These are phyloP conservation scores for Anarhynchus alexandrinus DNA, from an alignment of 2,113 vertebrate species.

Conservation along the genomic window DNA sequence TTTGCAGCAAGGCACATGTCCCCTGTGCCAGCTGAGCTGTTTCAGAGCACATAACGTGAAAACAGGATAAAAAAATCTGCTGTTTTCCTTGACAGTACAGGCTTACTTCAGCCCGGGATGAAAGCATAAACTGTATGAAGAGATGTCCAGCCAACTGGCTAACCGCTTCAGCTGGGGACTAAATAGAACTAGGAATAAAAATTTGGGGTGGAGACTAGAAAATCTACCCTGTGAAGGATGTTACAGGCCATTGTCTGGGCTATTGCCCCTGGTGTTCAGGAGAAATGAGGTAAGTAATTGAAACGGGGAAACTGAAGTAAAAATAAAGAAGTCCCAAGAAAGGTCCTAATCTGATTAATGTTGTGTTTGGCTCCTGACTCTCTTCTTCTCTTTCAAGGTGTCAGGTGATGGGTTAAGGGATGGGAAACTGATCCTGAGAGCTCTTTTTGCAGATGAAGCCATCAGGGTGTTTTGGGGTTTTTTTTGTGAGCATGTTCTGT, in stretches of 20 bases:
- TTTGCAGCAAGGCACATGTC: not conserved
- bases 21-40: not conserved
- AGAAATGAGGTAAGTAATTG: slow-evolving; percentile 35
- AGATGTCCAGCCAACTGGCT: slow-evolving; percentile 5
- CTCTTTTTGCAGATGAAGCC: not conserved
- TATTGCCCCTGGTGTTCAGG: not conserved
- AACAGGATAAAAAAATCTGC: not conserved
- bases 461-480: not conserved
- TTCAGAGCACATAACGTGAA: not conserved
- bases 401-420: not conserved
- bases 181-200: not conserved
- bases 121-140: not conserved
- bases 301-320: not conserved
- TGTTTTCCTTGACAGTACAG: not conserved
- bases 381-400: not conserved
- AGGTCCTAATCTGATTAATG: slow-evolving; percentile 11
- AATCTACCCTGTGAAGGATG: not conserved
- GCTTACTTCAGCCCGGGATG: not conserved
- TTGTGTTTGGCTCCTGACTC: slow-evolving; percentile 4
- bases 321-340: slow-evolving; percentile 6
- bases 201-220: not conserved
- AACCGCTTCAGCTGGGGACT: not conserved
- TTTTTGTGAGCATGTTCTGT: not conserved
- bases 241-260: not conserved
- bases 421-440: not conserved